These are phyloP conservation scores for Callorhinus ursinus DNA, from an alignment of 2,113 vertebrate genomes.

Conservation along the genomic window DNA sequence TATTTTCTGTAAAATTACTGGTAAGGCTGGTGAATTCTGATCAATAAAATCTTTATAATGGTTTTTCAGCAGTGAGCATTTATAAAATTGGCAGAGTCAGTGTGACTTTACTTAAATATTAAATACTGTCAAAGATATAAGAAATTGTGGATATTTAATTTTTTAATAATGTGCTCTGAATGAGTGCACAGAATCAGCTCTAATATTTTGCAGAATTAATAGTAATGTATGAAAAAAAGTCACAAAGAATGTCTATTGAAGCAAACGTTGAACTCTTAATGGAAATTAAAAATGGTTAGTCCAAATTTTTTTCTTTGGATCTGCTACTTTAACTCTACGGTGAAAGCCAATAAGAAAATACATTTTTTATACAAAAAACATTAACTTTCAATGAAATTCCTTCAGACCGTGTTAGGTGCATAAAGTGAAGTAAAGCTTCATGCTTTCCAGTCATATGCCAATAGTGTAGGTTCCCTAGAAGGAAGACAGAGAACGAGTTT, in stretches of 20 bases:
- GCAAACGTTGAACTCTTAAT: neutral
- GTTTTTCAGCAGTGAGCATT: neutral
- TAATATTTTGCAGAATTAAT: conserved; percentile 27
- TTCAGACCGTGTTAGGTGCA: neutral
- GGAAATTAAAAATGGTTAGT: neutral
- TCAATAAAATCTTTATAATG: neutral
- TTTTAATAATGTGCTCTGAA: neutral
- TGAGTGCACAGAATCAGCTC: neutral
- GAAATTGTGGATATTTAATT: neutral
- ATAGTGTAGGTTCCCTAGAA: conserved; percentile 7
- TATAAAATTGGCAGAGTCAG: neutral
- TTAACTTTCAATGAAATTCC: neutral
- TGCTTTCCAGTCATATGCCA: neutral
- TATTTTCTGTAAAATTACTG: neutral
- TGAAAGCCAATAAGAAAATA: neutral
- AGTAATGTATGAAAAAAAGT: neutral
- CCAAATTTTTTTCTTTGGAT: neutral
- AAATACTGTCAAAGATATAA: neutral
- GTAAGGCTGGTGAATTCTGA: neutral
- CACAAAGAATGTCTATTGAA: neutral
- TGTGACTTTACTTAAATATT: neutral
- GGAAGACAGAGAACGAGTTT: neutral
- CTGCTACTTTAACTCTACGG: neutral
- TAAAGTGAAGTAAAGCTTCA: neutral
- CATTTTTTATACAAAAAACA: neutral